Base-by-base conservation (phyloP, 1,140 invertebrate genomes). In the Pseudomyrmex pallidus region DNA sequence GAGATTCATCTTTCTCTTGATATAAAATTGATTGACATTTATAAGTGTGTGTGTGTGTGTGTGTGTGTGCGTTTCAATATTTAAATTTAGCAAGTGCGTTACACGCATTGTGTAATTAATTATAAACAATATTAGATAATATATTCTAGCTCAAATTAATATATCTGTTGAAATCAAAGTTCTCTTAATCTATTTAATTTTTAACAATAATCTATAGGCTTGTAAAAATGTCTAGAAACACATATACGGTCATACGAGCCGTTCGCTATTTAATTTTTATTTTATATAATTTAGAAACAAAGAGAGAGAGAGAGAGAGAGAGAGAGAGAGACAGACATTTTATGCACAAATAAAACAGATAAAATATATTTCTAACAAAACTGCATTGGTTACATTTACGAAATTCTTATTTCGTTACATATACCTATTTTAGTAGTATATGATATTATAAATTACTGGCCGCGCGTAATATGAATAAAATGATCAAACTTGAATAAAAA, bases 381-480 rank as follows among this genome's bases (percentile, higher is more conserved):
- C 72, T 80, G 12, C 44, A 66, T 48, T 66, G 66, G n/a, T 5
- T 12, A 48, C 52, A 59, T 80, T 72, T 50, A 52, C 59, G 20
- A 44, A 70, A 70, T 80, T 72, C 66, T 54, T 80, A 57, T 80
- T 80, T 80, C 66, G 46, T 80, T 80, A 80, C 56, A 80, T 56
- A 20, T 66, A 20, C n/a, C n/a, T n/a, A 48, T 61, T 66, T 20
- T 54, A 80, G 35, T 35, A 35, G 5, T 35, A 35, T 80, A 35
- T 54, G 76, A 80, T 72, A 72, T 59, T 80, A 80, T 80, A 54
- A 80, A 44, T 48, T 13, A 15, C n/a, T 17, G 44, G n/a, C n/a
- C 20, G 35, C 12, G 10, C 12, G 50, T 80, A 80, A 70, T 80
- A 70, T 54, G 59, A 80, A 80, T 59, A 57, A 17, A 66, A 66